Evolutionary conservation across 2,888 invertebrate species (phyloP).

Genomic region (Lasioglossum zephyrum): DNA sequence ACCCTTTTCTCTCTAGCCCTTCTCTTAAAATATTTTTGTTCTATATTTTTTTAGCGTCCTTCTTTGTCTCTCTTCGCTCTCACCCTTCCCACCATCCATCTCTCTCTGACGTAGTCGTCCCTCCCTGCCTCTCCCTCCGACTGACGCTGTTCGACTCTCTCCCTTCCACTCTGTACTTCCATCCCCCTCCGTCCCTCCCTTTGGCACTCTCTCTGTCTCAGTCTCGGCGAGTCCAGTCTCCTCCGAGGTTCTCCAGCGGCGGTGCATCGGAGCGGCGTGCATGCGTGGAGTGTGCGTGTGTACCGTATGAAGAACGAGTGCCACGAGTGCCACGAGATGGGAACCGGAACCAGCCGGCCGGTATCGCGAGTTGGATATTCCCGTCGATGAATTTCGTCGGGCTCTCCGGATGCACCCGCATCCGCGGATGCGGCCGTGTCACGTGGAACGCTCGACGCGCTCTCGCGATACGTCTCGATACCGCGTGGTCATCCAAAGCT

Average conservation of each 20-base stretch:
- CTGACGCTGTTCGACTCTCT: neutral
- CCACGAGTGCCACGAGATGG: conserved; percentile 39
- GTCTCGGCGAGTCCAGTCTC: conserved; percentile 34
- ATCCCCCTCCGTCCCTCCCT: neutral
- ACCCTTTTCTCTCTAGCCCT: no score
- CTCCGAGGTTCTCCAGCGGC: conserved; percentile 16
- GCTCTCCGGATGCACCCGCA: neutral
- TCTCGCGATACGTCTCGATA: neutral
- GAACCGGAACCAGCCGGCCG: conserved; percentile 50
- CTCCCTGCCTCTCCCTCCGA: neutral
- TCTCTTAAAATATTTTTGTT: no score
- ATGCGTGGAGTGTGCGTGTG: conserved; percentile 60
- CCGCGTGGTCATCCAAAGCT: neutral
- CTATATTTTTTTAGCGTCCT: no score
- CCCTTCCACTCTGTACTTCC: neutral
- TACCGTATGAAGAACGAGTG: conserved; percentile 67
- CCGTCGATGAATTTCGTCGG: neutral
- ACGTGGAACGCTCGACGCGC: conserved; percentile 40
- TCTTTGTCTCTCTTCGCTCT: no score
- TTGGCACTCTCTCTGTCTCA: conserved; percentile 7
- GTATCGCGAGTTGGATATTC: conserved; percentile 11
- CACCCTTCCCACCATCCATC: neutral
- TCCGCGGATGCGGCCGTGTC: conserved; percentile 24
- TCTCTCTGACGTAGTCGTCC: neutral
- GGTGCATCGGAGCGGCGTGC: conserved; percentile 16